Conservation (phyloP, 2,888 invertebrate genomes). For the Mesochorus sp. region DNA sequence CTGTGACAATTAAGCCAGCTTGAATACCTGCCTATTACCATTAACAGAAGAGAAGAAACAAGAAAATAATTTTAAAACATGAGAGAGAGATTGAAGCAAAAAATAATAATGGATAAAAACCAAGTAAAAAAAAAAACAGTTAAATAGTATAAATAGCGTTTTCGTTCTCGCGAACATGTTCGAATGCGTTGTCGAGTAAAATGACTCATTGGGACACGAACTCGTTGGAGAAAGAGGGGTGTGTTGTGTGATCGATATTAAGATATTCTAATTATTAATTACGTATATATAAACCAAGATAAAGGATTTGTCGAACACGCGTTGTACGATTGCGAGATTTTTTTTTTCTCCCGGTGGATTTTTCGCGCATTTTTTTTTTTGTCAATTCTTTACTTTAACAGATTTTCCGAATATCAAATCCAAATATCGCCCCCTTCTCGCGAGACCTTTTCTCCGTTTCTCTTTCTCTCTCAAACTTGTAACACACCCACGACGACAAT, state of each 20-base stretch:
- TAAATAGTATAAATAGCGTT: slow-evolving; percentile 45
- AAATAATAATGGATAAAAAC: slow-evolving; percentile 4
- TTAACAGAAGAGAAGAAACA: slow-evolving; percentile 49
- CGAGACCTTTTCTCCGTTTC: slow-evolving; percentile 4
- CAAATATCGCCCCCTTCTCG: not conserved
- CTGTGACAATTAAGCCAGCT: slow-evolving; percentile 80
- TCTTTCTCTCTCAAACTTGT: not conserved
- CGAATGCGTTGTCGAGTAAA: slow-evolving; percentile 43
- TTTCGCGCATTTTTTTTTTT: slow-evolving; percentile 14
- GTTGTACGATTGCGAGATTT: slow-evolving; percentile 32
- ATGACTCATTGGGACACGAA: slow-evolving; percentile 40
- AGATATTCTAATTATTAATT: slow-evolving; percentile 35
- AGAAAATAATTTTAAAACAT: slow-evolving; percentile 30
- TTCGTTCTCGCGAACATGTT: slow-evolving; percentile 44
- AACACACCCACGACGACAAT: slow-evolving; percentile 44
- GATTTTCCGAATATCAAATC: not conserved
- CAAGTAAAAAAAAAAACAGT: slow-evolving; percentile 21
- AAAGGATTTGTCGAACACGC: slow-evolving; percentile 13
- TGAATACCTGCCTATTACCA: slow-evolving; percentile 80
- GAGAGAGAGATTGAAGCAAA: slow-evolving; percentile 8
- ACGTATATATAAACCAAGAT: slow-evolving; percentile 26
- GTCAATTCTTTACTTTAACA: not conserved
- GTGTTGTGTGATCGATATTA: slow-evolving; percentile 45
- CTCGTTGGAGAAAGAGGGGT: slow-evolving; percentile 18
- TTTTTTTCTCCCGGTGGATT: slow-evolving; percentile 18